Evolutionary conservation across 1,140 invertebrate genomes (phyloP).

Genomic region (Drosophila lacertosa): DNA sequence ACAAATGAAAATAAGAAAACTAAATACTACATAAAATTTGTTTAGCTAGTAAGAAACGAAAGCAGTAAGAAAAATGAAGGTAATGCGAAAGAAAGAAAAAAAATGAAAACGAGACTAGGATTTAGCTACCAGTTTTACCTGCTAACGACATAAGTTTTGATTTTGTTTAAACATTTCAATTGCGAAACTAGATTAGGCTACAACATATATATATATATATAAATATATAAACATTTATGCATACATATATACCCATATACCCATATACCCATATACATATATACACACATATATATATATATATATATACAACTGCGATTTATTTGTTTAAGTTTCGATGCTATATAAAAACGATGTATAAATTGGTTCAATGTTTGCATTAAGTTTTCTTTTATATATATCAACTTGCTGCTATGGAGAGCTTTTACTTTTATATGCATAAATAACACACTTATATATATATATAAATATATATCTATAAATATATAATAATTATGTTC

Average conservation of each 20-base stretch:
- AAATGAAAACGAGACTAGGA: constrained; percentile 46
- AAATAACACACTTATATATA: constrained; percentile 14
- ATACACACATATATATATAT: constrained; percentile 31
- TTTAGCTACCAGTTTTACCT: constrained; percentile 82
- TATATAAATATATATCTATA: constrained; percentile 46
- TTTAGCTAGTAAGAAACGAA: constrained; percentile 57
- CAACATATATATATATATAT: not conserved
- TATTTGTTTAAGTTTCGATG: constrained; percentile 71
- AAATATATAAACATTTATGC: not conserved
- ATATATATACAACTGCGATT: constrained; percentile 72
- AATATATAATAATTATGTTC: constrained; percentile 26
- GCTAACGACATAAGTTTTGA: constrained; percentile 64
- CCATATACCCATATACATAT: constrained; percentile 25
- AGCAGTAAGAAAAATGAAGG: constrained; percentile 21
- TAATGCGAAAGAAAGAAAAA: constrained; percentile 40
- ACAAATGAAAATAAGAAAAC: constrained; percentile 31
- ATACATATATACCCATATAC: constrained; percentile 10
- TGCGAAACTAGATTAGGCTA: constrained; percentile 21
- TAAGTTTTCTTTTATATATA: constrained; percentile 53
- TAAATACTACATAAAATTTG: constrained; percentile 55
- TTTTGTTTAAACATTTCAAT: constrained; percentile 47
- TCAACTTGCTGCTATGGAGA: constrained; percentile 32
- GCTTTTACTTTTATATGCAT: constrained; percentile 52
- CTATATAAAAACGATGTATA: constrained; percentile 53
- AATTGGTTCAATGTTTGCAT: constrained; percentile 73